These are phyloP conservation scores for Gymnothorax javanicus DNA, from an alignment of 2,797 vertebrate genomes.

Conservation along the genomic window DNA sequence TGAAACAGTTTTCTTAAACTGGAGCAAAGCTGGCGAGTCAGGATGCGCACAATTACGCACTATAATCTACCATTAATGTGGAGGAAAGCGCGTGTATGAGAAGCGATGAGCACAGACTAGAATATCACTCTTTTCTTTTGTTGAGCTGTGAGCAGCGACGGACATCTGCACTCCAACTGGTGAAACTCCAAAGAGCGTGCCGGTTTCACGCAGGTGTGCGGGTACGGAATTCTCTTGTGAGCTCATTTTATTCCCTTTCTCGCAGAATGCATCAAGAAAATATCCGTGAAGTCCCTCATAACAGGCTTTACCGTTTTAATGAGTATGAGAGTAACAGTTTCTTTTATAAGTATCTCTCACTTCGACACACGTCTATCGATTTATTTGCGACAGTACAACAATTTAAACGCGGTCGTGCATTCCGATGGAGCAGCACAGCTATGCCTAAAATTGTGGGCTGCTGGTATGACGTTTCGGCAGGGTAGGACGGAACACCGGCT, in stretches of 20 bases:
- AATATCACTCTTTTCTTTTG: slow-evolving; percentile 46
- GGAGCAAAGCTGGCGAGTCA: neutral
- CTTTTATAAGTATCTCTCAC: too few relatives aligned
- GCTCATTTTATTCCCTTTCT: slow-evolving; percentile 10
- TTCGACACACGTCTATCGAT: too few relatives aligned
- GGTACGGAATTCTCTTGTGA: neutral
- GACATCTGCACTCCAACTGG: neutral
- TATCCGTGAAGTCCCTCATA: too few relatives aligned
- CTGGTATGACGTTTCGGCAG: too few relatives aligned
- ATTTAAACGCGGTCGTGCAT: too few relatives aligned
- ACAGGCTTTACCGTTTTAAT: too few relatives aligned
- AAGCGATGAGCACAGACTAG: neutral
- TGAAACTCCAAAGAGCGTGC: slow-evolving; percentile 5
- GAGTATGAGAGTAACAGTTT: too few relatives aligned
- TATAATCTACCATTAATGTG: neutral
- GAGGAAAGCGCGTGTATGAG: neutral
- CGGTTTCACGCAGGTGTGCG: neutral
- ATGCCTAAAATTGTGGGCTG: too few relatives aligned
- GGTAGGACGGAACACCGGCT: slow-evolving; percentile 28
- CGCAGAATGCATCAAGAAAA: neutral
- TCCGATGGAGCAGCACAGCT: too few relatives aligned
- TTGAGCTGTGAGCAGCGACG: slow-evolving; percentile 15
- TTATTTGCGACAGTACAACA: too few relatives aligned
- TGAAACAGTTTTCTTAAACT: neutral
- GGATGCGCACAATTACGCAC: neutral